Percentiles rank a stretch among this genome's conserved stretches.
These are phyloP conservation scores for Cinclus mexicanus DNA, from an alignment of 2,113 vertebrate genomes.

Conservation along the genomic window DNA sequence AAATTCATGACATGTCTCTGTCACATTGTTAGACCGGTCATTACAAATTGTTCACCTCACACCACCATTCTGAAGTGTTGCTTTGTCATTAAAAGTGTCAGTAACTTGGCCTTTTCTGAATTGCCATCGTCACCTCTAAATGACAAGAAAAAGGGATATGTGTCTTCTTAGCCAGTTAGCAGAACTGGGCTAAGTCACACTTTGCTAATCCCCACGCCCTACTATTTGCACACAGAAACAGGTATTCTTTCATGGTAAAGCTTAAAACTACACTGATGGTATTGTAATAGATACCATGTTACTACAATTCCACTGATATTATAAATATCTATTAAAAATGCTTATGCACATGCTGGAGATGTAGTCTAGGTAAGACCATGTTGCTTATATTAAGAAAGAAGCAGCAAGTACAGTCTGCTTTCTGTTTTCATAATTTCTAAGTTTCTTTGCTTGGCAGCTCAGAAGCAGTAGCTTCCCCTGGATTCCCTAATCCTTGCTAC, in stretches of 20 bases:
- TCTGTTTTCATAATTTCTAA: neutral
- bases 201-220: neutral
- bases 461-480: neutral
- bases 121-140: slow-evolving; percentile 55
- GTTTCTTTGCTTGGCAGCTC: neutral
- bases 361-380: neutral
- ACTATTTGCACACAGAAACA: neutral
- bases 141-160: slow-evolving; percentile 39
- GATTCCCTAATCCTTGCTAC: neutral
- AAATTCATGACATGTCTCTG: neutral
- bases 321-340: neutral
- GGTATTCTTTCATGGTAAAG: neutral
- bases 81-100: slow-evolving; percentile 61
- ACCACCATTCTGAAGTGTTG: slow-evolving; percentile 56
- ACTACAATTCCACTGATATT: neutral
- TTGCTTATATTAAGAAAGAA: neutral
- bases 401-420: neutral
- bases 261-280: neutral
- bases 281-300: neutral
- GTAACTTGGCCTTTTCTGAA: slow-evolving; percentile 44
- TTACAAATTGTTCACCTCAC: slow-evolving; percentile 27
- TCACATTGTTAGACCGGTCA: slow-evolving; percentile 43
- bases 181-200: neutral
- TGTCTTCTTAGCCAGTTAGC: slow-evolving; percentile 59
- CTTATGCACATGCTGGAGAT: neutral